Evolutionary conservation across 2,888 invertebrate genomes (phyloP).

Genomic region (Scaptomyza reducta): DNA sequence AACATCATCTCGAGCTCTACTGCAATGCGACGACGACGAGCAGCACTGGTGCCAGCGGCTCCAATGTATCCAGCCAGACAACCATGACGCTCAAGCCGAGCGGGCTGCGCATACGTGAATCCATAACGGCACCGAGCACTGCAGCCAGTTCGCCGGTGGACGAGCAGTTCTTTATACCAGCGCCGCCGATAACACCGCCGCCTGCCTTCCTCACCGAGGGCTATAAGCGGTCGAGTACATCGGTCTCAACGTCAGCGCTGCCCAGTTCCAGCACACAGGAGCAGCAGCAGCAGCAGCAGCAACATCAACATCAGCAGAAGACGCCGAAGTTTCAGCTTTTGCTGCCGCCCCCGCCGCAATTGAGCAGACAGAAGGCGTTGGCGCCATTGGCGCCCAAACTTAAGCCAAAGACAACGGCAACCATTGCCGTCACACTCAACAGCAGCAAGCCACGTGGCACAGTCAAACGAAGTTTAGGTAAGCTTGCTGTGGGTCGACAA

Average conservation of each 20-base stretch:
- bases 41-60: not conserved
- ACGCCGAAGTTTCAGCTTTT: not conserved
- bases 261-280: constrained; percentile 59
- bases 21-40: constrained; percentile 74
- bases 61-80: constrained; percentile 14
- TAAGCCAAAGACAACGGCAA: constrained; percentile 72
- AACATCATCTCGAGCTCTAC: constrained; percentile 85
- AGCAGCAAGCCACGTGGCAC: constrained; percentile 72
- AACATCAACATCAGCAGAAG: constrained; percentile 36
- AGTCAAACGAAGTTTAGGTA: constrained; percentile 77
- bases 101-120: constrained; percentile 62
- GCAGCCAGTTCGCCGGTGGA: constrained; percentile 79
- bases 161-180: constrained; percentile 82
- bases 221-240: constrained; percentile 84
- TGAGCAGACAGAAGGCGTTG: constrained; percentile 46
- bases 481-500: constrained; percentile 31
- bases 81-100: constrained; percentile 54
- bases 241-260: constrained; percentile 74
- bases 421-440: constrained; percentile 68
- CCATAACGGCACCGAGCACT: constrained; percentile 70
- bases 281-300: constrained; percentile 24
- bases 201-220: constrained; percentile 88
- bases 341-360: constrained; percentile 21
- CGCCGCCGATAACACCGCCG: constrained; percentile 88
- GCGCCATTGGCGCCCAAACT: constrained; percentile 47